phyloP scores from a whole-genome alignment of 1,140 invertebrate genomes.

The Hyphantria cunea region DNA sequence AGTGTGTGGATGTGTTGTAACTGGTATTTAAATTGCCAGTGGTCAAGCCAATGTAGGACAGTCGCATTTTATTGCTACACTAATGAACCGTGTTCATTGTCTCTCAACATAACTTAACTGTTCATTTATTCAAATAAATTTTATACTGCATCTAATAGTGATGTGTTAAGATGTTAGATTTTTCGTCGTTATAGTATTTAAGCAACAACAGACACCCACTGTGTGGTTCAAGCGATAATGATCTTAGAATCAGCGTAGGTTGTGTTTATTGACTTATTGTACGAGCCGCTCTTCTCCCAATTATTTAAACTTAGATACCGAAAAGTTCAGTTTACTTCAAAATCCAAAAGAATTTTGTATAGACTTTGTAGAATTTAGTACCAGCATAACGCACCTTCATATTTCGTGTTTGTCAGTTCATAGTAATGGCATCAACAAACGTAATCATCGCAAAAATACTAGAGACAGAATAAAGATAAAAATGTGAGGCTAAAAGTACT shows the following conservation, averaged over 20 bases:
- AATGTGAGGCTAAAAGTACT: too few relatives aligned
- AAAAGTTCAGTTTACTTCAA: not conserved
- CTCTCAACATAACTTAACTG: constrained; percentile 58
- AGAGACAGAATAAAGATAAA: too few relatives aligned
- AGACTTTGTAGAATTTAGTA: not conserved
- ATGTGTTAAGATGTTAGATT: constrained; percentile 25
- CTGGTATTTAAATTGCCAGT: constrained; percentile 51
- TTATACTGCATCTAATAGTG: constrained; percentile 44
- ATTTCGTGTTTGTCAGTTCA: not conserved
- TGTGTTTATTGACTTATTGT: constrained; percentile 64
- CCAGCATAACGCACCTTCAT: not conserved
- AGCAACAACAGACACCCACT: constrained; percentile 64
- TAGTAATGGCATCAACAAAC: not conserved
- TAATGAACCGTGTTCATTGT: constrained; percentile 67
- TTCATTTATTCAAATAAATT: constrained; percentile 52
- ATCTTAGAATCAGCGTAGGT: constrained; percentile 74
- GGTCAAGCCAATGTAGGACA: constrained; percentile 39
- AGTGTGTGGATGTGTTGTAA: constrained; percentile 42
- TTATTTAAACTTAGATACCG: constrained; percentile 9
- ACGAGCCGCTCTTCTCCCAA: constrained; percentile 13
- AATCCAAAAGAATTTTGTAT: too few relatives aligned
- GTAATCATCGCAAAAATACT: constrained; percentile 33
- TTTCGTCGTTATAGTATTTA: constrained; percentile 59
- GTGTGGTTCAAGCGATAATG: constrained; percentile 62
- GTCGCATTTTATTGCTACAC: constrained; percentile 53